These are phyloP conservation scores for Drosophila anomalata DNA, from an alignment of 2,888 invertebrate species.

Conservation along the genomic window DNA sequence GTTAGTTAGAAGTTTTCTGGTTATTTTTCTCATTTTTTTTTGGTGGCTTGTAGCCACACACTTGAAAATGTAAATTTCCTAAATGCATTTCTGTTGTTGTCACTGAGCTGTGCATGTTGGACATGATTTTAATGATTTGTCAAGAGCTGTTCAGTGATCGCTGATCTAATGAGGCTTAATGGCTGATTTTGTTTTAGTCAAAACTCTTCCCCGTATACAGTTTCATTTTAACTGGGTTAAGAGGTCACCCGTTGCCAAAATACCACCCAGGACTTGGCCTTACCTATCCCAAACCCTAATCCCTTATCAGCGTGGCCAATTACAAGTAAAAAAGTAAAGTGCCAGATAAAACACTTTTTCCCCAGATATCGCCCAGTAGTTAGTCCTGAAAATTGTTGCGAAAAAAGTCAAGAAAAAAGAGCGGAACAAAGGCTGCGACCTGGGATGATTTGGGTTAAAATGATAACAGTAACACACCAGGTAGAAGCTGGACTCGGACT, in stretches of 20 bases:
- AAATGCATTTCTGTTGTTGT: constrained; percentile 72
- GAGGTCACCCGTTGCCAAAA: constrained; percentile 21
- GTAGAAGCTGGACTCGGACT: not conserved
- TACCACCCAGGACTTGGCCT: constrained; percentile 60
- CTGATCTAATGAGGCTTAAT: constrained; percentile 66
- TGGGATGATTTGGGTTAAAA: constrained; percentile 3
- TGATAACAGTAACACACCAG: constrained; percentile 22
- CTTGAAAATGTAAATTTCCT: constrained; percentile 69
- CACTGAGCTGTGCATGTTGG: constrained; percentile 44
- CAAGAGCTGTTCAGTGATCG: constrained; percentile 24
- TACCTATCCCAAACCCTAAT: constrained; percentile 23
- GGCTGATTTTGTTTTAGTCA: constrained; percentile 12
- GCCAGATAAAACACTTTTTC: constrained; percentile 71
- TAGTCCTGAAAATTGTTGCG: constrained; percentile 61
- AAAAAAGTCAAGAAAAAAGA: constrained; percentile 45
- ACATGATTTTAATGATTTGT: constrained; percentile 70
- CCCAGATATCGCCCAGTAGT: constrained; percentile 51
- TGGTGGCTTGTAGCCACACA: constrained; percentile 23
- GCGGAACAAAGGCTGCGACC: constrained; percentile 25
- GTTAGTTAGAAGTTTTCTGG: constrained; percentile 49
- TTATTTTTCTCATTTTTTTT: not conserved
- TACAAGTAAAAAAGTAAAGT: constrained; percentile 60
- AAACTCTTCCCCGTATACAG: not conserved
- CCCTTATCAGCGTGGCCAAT: constrained; percentile 74
- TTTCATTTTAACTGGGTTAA: not conserved